Percentiles rank a stretch among this genome's conserved stretches.
Conservation (phyloP, 2,113 vertebrate genomes). For the Brachypodius melanocephalos region DNA sequence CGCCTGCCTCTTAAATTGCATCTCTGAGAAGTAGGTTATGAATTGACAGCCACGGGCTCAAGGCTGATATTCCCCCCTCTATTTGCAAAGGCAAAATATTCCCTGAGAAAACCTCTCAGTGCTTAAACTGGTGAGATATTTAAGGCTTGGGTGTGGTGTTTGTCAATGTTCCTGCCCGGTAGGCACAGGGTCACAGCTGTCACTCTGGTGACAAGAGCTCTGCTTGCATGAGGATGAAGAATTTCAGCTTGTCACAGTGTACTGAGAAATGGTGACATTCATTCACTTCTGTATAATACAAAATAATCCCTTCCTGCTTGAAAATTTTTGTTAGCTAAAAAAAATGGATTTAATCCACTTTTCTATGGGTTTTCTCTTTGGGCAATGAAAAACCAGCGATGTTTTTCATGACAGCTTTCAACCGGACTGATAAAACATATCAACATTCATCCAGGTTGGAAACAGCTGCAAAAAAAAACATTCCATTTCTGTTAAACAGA, state of each 20-base stretch:
- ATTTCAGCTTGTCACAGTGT: background rate
- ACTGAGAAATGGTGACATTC: background rate
- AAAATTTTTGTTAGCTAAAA: background rate
- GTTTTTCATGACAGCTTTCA: background rate
- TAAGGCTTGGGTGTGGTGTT: background rate
- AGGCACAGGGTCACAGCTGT: background rate
- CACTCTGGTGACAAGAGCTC: background rate
- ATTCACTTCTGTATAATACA: background rate
- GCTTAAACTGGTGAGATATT: background rate
- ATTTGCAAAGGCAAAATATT: background rate
- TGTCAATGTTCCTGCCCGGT: background rate
- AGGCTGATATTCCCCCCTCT: background rate
- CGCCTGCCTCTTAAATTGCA: background rate
- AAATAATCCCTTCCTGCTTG: background rate
- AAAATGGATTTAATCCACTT: background rate
- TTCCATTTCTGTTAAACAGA: background rate
- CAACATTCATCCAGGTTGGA: background rate
- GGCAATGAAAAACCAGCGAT: background rate
- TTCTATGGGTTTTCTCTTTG: background rate
- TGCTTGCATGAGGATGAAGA: background rate
- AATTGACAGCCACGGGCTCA: background rate
- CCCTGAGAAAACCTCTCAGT: background rate
- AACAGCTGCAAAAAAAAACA: background rate
- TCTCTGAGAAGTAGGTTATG: background rate
- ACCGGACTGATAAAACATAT: background rate